Evolutionary conservation across 1,140 invertebrate species (phyloP), one percentile per base, ranked within the genome.

Genomic region (Meloidogyne exigua): DNA sequence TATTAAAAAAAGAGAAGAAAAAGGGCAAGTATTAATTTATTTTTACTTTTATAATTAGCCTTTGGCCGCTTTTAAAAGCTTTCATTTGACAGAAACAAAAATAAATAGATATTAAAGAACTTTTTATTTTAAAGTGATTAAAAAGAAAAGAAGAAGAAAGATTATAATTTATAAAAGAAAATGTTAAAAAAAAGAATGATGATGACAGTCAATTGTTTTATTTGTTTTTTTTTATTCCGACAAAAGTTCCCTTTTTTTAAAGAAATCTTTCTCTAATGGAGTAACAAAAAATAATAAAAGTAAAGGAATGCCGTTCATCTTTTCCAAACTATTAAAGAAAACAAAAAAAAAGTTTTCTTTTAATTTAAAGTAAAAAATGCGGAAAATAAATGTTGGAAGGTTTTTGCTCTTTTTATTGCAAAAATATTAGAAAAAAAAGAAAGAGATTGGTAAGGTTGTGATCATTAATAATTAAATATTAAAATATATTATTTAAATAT

Each of bases 361-460:
- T n/a, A n/a, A n/a, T 49, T n/a, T 2, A 18, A 49, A 2, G 15
- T 49, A 15, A 5, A 49, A 15, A 49, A 49, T 42, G 9, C 18
- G 9, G 42, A 15, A 44, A 44, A 44, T 44, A 57, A 57, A 57
- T 57, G 49, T 57, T 57, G 49, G n/a, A 57, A n/a, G n/a, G 49
- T 57, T 57, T 57, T 57, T 57, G 49, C 49, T n/a, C 49, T 57
- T 57, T 57, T 49, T 57, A n/a, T n/a, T 21, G 49, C 49, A 57
- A 7, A n/a, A 49, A 18, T 49, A 4, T 18, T n/a, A 9, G 0
- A 15, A 18, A 15, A 15, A 15, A 44, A 18, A 15, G 1, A 15
- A 44, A 44, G 18, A 44, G 18, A n/a, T n/a, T 9, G n/a, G n/a
- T 0, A 15, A 4, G 15, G 0, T 15, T 44, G 18, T 57, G 18